Evolutionary conservation across 1,140 invertebrate genomes (phyloP).

Genomic region (Fopius arisanus): DNA sequence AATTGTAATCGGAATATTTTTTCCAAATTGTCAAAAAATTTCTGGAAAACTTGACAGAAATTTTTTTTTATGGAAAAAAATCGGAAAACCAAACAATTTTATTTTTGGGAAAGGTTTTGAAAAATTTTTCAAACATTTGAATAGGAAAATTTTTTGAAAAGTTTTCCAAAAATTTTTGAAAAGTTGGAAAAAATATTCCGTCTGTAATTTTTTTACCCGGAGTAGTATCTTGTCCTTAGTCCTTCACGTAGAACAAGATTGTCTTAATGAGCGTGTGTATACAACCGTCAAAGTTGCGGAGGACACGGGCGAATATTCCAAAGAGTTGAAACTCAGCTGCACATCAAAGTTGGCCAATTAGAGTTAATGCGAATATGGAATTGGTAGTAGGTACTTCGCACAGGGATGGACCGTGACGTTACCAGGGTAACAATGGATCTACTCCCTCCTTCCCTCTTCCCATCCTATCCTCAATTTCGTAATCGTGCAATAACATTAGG

Average conservation of each 20-base stretch:
- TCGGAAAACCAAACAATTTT: no score
- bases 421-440: constrained; percentile 12
- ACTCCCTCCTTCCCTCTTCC: background rate
- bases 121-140: no score
- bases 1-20: no score
- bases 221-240: background rate
- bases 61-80: no score
- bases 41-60: no score
- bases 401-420: background rate
- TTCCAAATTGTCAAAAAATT: no score
- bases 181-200: no score
- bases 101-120: no score
- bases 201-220: no score
- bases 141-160: no score
- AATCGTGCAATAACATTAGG: constrained; percentile 14
- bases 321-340: background rate
- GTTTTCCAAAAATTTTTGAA: no score
- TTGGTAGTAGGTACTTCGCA: constrained; percentile 4
- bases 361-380: constrained; percentile 30
- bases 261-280: background rate
- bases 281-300: background rate
- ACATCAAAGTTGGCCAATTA: constrained; percentile 27
- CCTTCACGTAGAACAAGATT: background rate
- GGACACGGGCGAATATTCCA: background rate
- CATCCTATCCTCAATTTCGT: background rate